phyloP scores from a whole-genome alignment of 2,888 invertebrate species.

The Lasioglossum figueresi region DNA sequence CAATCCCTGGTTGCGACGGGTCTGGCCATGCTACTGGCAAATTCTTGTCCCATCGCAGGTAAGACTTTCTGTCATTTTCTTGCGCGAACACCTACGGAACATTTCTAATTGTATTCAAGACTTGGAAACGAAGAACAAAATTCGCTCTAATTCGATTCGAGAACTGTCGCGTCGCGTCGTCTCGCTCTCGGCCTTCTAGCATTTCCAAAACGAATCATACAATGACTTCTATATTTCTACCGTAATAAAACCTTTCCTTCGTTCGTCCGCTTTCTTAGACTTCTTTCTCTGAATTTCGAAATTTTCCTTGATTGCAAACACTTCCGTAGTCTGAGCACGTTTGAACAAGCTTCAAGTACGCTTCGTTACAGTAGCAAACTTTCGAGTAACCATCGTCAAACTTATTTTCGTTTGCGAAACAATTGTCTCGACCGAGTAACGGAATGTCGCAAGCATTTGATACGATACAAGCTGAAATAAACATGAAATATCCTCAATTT shows the following conservation, averaged over 20 bases:
- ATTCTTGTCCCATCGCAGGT: constrained; percentile 99
- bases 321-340: constrained; percentile 7
- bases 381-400: not conserved
- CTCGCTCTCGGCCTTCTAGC: constrained; percentile 2
- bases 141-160: not conserved
- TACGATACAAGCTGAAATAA: not conserved
- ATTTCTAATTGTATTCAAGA: not conserved
- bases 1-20: constrained; percentile 98
- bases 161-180: constrained; percentile 1
- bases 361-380: not conserved
- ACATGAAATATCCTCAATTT: not conserved
- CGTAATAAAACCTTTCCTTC: constrained; percentile 1
- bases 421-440: not conserved
- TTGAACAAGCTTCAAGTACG: constrained; percentile 8
- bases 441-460: not conserved
- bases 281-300: not conserved
- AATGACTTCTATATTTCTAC: constrained; percentile 7
- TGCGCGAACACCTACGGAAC: not conserved
- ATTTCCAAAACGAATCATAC: constrained; percentile 13
- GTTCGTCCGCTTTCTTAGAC: not conserved
- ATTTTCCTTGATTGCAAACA: constrained; percentile 11
- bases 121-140: not conserved
- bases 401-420: not conserved
- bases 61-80: constrained; percentile 80
- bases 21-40: constrained; percentile 99